Evolutionary conservation across 2,888 invertebrate genomes (phyloP).

Genomic region (Mechanitis messenoides): DNA sequence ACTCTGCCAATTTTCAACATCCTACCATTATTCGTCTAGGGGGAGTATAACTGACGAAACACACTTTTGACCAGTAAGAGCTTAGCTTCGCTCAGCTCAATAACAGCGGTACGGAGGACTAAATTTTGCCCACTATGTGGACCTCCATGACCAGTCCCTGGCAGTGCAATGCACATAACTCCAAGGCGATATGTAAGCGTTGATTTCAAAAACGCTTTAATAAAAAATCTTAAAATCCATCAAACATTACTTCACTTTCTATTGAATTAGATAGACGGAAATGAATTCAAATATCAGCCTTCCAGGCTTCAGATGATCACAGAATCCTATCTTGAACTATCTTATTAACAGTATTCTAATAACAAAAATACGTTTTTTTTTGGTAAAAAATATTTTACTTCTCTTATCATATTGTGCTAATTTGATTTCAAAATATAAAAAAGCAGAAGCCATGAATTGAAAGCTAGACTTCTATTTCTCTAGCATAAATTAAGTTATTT

Average conservation of each 20-base stretch:
- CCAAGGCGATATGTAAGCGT: constrained; percentile 61
- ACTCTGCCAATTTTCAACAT: too few species aligned
- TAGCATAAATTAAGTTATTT: neutral
- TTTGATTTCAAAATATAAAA: constrained; percentile 29
- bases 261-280: constrained; percentile 18
- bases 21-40: too few species aligned
- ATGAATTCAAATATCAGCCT: constrained; percentile 39
- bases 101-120: constrained; percentile 30
- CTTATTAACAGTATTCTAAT: constrained; percentile 59
- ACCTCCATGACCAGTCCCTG: constrained; percentile 38
- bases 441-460: constrained; percentile 13
- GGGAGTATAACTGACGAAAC: too few species aligned
- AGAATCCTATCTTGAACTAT: constrained; percentile 60
- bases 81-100: too few species aligned
- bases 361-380: constrained; percentile 68
- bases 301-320: constrained; percentile 60
- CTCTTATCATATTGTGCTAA: constrained; percentile 59
- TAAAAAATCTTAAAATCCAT: too few species aligned
- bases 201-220: constrained; percentile 29
- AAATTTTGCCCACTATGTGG: constrained; percentile 60
- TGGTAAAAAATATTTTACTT: constrained; percentile 61
- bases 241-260: too few species aligned
- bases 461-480: constrained; percentile 2
- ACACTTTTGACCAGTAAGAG: too few species aligned
- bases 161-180: constrained; percentile 15